Evolutionary conservation across 2,113 vertebrate genomes (phyloP), one percentile per base, ranked within the genome.

Genomic region (Pycnonotus jocosus): DNA sequence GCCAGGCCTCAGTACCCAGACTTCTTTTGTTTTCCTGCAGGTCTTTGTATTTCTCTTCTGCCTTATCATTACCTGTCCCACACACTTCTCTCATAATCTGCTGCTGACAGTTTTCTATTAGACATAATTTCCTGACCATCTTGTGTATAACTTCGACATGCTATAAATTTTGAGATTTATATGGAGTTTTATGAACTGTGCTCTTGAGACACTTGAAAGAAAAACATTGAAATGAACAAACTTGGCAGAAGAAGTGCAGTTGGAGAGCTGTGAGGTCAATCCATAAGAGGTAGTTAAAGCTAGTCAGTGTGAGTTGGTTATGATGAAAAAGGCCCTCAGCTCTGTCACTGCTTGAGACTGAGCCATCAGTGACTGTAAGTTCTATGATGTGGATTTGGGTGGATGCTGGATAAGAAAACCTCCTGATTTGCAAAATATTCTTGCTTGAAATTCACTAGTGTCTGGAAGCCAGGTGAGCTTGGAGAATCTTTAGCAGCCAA

Each of bases 81-180:
- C 72, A 94, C 86, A 93, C 69, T 94, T 93, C 48, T 84, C 88
- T 81, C 53, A 72, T 94, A 93, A 96, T 95, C 80, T 86, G 50
- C 82, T 74, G 88, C 82, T 97, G 94, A 96, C 93, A 96, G 88
- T 92, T 95, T 90, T 86, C 93, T 86, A 64, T 93, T 94, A 93
- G 74, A 76, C 44, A 92, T 83, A 35, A 93, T 96, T 96, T 96
- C 92, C 95, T 92, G 93, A 93, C 79, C 92, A 95, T 96, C 93
- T 90, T 96, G 85, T 93, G 73, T 94, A 57, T 93, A 93, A 79
- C 88, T 74, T 90, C 83, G 90, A 94, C 68, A 45, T 78, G 81
- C 68, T 88, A 77, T 93, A 96, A 93, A 93, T 96, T 19, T 68
- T 42, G 57, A 92, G 95, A 96, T 96, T 96, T 96, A 96, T 96